Percentiles rank a stretch among this genome's conserved stretches.
Conservation (phyloP, 1,140 invertebrate species). For the Drosophila tropicalis region DNA sequence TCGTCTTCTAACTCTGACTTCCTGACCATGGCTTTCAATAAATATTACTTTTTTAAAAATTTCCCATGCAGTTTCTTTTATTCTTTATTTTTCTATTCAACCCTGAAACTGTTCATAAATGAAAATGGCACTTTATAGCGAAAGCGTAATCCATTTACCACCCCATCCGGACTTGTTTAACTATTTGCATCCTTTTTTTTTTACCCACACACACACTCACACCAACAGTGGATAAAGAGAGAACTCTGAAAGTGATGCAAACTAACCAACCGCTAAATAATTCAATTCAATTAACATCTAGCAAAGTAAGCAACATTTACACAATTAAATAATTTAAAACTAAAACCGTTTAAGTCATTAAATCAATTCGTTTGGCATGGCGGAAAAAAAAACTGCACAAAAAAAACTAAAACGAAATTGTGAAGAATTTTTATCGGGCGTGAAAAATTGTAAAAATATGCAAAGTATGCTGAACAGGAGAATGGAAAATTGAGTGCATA, state of each 20-base stretch:
- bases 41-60: neutral
- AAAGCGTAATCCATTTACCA: neutral
- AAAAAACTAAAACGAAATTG: neutral
- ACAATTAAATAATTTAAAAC: constrained; percentile 72
- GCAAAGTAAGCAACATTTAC: constrained; percentile 26
- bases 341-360: constrained; percentile 66
- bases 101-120: neutral
- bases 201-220: neutral
- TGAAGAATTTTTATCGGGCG: constrained; percentile 46
- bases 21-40: neutral
- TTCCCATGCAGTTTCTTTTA: neutral
- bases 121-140: neutral
- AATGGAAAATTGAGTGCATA: neutral
- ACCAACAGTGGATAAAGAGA: neutral
- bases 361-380: constrained; percentile 51
- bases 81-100: neutral
- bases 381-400: neutral
- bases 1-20: no score
- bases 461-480: constrained; percentile 33
- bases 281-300: constrained; percentile 67
- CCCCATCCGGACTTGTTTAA: neutral
- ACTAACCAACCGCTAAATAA: constrained; percentile 57
- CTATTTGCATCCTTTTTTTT: constrained; percentile 15
- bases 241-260: constrained; percentile 6
- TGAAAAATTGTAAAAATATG: constrained; percentile 60